Evolutionary conservation across 2,113 vertebrate genomes (phyloP), one percentile per base, ranked within the genome.

Genomic region (Pachyramphus minor): DNA sequence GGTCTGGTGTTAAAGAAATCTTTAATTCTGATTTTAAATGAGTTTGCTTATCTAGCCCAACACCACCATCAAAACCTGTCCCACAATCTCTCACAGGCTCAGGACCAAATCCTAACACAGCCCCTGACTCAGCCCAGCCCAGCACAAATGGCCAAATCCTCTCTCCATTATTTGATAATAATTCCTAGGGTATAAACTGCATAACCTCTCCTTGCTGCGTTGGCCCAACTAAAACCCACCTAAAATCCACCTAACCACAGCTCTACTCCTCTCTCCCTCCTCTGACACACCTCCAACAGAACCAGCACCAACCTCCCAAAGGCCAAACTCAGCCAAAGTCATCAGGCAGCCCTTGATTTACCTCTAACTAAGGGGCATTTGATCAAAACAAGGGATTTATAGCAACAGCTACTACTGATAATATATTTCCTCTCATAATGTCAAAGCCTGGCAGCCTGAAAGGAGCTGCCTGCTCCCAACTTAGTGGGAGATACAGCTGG

Each of bases 361-460:
- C 35, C 39, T 42, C 45, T 4, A 63, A 19, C 27, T 30, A 27
- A 84, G 0, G 25, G 37, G 22, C 37, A 37, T n/a, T 59, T 37
- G 35, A 81, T 49, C 39, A 52, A 60, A 84, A 55, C 4, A 39
- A n/a, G 31, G 31, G 15, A 53, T 47, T 68, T 41, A 84, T 0
- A 58, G 62, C 20, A 83, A 52, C 11, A 41, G 4, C 45, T 53
- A 31, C 18, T 37, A 56, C 10, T 22, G 73, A 18, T 5, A 31
- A 6, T 5, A 12, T 8, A 0, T 35, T 44, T 41, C 42, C 35
- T 18, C 49, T 58, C 25, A 2, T 8, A 19, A 16, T 4, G 6
- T 11, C 53, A 64, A 84, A 66, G 20, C 6, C n/a, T n/a, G 47
- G 18, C 28, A 52, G 56, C 25, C 62, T 39, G 41, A 77, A 82